Percentiles rank a stretch among this genome's conserved stretches.
Evolutionary conservation across 2,113 vertebrate genomes (phyloP).

Genomic region (Osmerus eperlanus): DNA sequence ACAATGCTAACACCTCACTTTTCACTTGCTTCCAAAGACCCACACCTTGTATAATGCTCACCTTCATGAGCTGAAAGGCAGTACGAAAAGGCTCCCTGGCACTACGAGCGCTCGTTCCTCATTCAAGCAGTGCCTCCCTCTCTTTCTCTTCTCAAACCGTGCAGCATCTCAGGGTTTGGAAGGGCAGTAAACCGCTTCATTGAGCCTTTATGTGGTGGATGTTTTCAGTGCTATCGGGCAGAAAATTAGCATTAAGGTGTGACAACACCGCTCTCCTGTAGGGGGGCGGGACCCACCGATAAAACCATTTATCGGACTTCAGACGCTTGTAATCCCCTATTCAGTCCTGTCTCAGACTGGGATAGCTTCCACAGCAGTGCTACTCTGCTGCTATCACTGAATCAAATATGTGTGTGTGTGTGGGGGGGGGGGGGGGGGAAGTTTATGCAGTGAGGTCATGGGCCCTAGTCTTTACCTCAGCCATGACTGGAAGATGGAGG

Average conservation of each 20-base stretch:
- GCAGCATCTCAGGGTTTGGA: not conserved
- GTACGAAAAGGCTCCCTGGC: too few relatives aligned
- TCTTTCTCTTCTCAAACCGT: not conserved
- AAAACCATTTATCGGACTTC: constrained; percentile 40
- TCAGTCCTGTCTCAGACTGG: constrained; percentile 22
- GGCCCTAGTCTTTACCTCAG: not conserved
- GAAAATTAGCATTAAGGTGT: constrained; percentile 11
- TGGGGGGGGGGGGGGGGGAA: too few relatives aligned
- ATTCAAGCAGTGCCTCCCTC: not conserved
- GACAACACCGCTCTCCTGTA: constrained; percentile 24
- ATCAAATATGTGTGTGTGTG: constrained; percentile 27
- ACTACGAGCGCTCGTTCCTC: not conserved
- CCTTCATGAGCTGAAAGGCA: not conserved
- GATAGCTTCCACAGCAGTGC: constrained; percentile 9
- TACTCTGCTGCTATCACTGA: constrained; percentile 44
- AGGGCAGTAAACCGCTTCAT: constrained; percentile 22
- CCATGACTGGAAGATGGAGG: constrained; percentile 21
- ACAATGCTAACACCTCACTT: not conserved
- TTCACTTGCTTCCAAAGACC: too few relatives aligned
- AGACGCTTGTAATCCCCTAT: constrained; percentile 48
- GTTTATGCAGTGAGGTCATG: too few relatives aligned
- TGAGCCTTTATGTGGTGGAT: constrained; percentile 1
- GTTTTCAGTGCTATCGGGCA: constrained; percentile 4
- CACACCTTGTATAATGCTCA: not conserved
- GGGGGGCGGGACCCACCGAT: constrained; percentile 24